Conservation (phyloP, 2,797 vertebrate species). For the Lophotriccus pileatus region DNA sequence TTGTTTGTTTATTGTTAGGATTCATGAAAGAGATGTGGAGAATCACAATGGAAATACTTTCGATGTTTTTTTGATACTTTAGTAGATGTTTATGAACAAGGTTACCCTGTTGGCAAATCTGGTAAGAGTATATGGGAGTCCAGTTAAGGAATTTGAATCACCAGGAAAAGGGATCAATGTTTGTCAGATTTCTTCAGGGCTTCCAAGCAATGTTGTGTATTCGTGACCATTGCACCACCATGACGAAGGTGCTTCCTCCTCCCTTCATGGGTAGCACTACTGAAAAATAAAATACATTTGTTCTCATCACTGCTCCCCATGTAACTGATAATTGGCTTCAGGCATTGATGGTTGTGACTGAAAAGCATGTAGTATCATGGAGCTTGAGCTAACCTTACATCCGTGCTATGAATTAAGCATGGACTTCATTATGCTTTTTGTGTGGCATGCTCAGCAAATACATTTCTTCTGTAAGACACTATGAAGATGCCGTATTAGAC, state of each 20-base stretch:
- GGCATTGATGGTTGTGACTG: not conserved
- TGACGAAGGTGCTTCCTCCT: not conserved
- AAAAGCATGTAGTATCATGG: not conserved
- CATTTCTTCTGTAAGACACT: not conserved
- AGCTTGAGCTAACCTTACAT: not conserved
- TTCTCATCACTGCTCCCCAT: not conserved
- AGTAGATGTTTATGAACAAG: not conserved
- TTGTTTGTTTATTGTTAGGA: not conserved
- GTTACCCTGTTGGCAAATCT: not conserved
- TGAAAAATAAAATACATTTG: not conserved
- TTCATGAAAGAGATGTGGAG: not conserved
- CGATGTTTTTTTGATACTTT: rapidly evolving
- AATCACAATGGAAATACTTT: not conserved
- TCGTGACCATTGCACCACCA: not conserved
- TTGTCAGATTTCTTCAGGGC: not conserved
- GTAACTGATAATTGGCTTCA: not conserved
- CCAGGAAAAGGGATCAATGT: not conserved
- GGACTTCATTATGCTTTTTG: not conserved
- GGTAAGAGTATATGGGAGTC: not conserved
- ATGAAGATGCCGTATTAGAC: not conserved
- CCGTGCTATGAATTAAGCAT: not conserved
- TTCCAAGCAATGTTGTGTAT: not conserved
- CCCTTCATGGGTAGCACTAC: not conserved
- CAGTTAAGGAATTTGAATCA: not conserved
- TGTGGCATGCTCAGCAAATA: not conserved